Evolutionary conservation across 2,888 invertebrate genomes (phyloP).

Genomic region (Onchidella celtica): DNA sequence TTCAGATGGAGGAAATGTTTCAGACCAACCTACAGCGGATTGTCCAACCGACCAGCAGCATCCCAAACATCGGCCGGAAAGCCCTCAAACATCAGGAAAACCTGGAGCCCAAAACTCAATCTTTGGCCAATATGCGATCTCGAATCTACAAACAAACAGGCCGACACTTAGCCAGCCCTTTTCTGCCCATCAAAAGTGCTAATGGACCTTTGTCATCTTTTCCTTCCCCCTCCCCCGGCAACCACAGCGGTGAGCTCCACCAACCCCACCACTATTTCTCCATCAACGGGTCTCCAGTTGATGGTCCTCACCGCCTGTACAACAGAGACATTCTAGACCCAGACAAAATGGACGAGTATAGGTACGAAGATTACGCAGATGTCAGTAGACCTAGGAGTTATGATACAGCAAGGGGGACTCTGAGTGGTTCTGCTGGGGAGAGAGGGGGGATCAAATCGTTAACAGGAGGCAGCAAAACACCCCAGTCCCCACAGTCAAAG

Average conservation of each 20-base stretch:
- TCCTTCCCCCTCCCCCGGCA: background rate
- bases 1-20: conserved; percentile 63
- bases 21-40: conserved; percentile 64
- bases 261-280: background rate
- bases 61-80: conserved; percentile 63
- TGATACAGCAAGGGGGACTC: background rate
- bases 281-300: background rate
- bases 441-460: background rate
- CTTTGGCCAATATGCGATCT: conserved; percentile 39
- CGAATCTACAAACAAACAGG: conserved; percentile 25
- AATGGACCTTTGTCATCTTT: background rate
- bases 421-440: background rate
- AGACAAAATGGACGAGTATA: conserved; percentile 60
- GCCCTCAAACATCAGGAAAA: conserved; percentile 45
- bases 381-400: conserved; percentile 53
- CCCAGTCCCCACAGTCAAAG: background rate
- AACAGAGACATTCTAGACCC: conserved; percentile 45
- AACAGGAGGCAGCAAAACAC: background rate
- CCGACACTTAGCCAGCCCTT: conserved; percentile 37
- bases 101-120: conserved; percentile 49
- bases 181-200: background rate
- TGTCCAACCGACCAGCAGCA: conserved; percentile 62
- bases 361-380: conserved; percentile 66
- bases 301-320: background rate
- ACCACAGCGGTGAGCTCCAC: background rate